phyloP scores from a whole-genome alignment of 2,113 vertebrate species.

The Planiliza haematocheilus region DNA sequence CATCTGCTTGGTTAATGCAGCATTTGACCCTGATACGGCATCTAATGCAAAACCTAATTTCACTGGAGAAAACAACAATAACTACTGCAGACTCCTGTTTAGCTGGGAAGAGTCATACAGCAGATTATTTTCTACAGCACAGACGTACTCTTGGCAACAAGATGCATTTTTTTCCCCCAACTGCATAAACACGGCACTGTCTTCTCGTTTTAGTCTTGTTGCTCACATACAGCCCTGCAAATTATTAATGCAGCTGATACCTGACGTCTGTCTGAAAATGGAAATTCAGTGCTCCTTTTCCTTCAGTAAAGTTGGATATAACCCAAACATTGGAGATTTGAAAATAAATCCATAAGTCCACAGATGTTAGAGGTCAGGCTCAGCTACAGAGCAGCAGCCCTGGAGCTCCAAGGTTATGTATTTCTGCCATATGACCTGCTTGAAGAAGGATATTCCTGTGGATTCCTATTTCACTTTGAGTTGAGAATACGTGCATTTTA shows the following conservation, averaged over 20 bases:
- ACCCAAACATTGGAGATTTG: background rate
- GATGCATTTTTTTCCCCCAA: background rate
- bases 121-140: constrained; percentile 12
- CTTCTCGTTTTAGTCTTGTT: background rate
- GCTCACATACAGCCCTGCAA: background rate
- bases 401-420: background rate
- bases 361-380: constrained; percentile 14
- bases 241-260: background rate
- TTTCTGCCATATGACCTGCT: background rate
- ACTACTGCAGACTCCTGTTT: background rate
- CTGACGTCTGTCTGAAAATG: background rate
- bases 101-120: constrained; percentile 19
- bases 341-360: constrained; percentile 7
- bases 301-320: constrained; percentile 19
- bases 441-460: background rate
- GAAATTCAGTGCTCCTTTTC: background rate
- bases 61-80: constrained; percentile 4
- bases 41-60: background rate
- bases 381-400: background rate
- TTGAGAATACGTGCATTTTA: background rate
- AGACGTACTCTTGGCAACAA: constrained; percentile 11
- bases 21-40: background rate
- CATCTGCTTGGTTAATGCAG: background rate
- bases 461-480: background rate
- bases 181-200: no score